Conservation (phyloP, 53 echinoderm and acorn worm genomes). For the Arbacia lixula region DNA sequence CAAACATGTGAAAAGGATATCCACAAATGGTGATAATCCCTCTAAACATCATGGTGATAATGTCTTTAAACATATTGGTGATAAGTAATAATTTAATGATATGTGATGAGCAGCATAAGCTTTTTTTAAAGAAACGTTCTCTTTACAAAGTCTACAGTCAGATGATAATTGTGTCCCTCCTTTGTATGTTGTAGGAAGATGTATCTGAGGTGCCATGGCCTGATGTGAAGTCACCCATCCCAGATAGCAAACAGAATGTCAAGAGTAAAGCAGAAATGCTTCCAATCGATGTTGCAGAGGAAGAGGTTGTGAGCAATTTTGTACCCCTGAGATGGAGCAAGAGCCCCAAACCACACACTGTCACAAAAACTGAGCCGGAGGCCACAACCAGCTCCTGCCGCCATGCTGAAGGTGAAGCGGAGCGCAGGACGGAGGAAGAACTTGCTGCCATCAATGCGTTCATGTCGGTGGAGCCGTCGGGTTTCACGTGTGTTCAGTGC, state of each 20-base stretch:
- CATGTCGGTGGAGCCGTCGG: conserved; percentile 17
- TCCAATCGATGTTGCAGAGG: conserved; percentile 9
- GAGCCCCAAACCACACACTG: neutral
- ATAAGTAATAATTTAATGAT: no score
- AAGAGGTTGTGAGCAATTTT: conserved; percentile 38
- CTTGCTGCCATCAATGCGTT: conserved; percentile 1
- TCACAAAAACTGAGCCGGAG: conserved; percentile 8
- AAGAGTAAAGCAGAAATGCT: conserved; percentile 6
- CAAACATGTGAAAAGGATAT: no score
- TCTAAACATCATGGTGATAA: no score
- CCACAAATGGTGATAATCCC: no score
- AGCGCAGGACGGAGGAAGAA: conserved; percentile 13
- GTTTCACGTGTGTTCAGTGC: conserved; percentile 47
- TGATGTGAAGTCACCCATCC: conserved; percentile 12
- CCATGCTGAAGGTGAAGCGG: neutral
- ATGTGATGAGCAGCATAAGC: no score
- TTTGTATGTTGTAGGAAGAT: conserved; percentile 6
- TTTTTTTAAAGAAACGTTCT: no score
- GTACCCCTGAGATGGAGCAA: conserved; percentile 27
- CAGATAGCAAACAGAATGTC: neutral
- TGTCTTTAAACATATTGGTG: no score
- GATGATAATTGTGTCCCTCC: no score
- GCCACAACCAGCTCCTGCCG: neutral
- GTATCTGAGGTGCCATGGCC: conserved; percentile 3
- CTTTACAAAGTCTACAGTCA: no score